These are phyloP conservation scores for Caenorhabditis imperialis DNA, from an alignment of 2,888 invertebrate species.

Conservation along the genomic window DNA sequence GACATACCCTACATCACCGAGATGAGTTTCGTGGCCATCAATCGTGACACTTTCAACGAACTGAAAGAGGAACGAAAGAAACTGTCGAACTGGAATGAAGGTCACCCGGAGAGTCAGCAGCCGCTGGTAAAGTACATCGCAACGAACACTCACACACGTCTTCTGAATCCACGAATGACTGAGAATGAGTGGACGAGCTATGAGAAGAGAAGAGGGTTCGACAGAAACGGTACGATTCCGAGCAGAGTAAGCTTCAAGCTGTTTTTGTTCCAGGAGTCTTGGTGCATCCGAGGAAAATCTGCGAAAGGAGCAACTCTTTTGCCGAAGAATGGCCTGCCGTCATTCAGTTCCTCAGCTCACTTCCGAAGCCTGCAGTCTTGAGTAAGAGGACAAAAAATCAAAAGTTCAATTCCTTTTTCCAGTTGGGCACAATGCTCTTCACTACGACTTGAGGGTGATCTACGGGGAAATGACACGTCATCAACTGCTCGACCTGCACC, in stretches of 20 bases:
- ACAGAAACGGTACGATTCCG: conserved; percentile 26
- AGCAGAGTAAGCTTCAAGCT: no score
- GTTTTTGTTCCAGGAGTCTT: conserved; percentile 11
- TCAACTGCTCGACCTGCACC: conserved; percentile 33
- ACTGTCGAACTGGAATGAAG: conserved; percentile 15
- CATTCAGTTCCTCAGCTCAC: conserved; percentile 59
- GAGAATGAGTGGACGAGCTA: conserved; percentile 68
- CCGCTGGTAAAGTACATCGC: conserved; percentile 17
- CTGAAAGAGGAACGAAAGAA: conserved; percentile 22
- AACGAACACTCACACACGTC: conserved; percentile 54
- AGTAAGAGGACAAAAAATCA: conserved; percentile 23
- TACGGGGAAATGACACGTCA: conserved; percentile 66
- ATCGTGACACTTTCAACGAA: conserved; percentile 61
- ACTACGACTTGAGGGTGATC: conserved; percentile 71
- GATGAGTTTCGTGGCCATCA: conserved; percentile 69
- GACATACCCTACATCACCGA: conserved; percentile 68
- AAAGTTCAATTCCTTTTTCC: conserved; percentile 16
- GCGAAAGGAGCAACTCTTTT: conserved; percentile 29
- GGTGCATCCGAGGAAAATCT: conserved; percentile 17
- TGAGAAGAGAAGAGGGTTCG: conserved; percentile 25
- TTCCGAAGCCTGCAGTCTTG: conserved; percentile 63
- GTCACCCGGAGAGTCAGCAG: conserved; percentile 1
- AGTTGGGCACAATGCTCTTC: conserved; percentile 66
- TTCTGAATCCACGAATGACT: conserved; percentile 67
- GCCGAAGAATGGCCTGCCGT: conserved; percentile 60